Base-by-base conservation (phyloP, 2,797 vertebrate species). In the Carcharodon carcharias region DNA sequence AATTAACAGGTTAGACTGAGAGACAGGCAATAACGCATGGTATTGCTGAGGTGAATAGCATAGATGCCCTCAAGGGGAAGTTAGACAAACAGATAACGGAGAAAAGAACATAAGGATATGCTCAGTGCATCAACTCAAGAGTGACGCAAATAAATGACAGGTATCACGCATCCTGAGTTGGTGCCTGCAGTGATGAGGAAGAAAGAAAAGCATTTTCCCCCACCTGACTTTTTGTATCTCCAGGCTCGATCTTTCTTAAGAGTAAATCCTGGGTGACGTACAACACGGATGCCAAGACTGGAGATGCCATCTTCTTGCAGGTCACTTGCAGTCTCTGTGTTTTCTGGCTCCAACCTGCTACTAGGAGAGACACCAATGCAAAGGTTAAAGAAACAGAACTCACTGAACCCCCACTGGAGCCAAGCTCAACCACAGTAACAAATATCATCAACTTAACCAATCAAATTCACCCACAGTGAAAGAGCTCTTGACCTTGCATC, bases 171-270 rank as follows among this genome's bases (percentile, higher is more conserved):
- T 7, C 40, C 18, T 16, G 40, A 85, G 40, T 45, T 6, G 16
- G 4, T 45, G 40, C 40, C 4, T 85, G 4, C 26, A 58, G 85
- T 23, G 54, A n/a, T 31, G 50, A 61, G 82, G 21, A 96, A 96
- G 31, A 18, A 8, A 77, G 1, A 96, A 54, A 80, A 16, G 35
- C 18, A 96, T 21, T 40, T 28, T n/a, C n/a, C 56, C 96, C 31
- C 77, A 97, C 97, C 97, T 92, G 96, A 96, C 77, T 97, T 97
- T 14, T 96, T 97, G 35, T 95, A 96, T 89, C 97, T 96, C 97
- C 97, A 96, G n/a, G 96, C 96, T 21, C 96, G 85, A 50, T 97
- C 88, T 96, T 96, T 96, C 95, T 97, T 96, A 8, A 96, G 11
- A 54, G 50, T 28, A 95, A 95, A 95, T 23, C 94, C 45, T 7